A percentile compares a stretch with the other conserved stretches of the same genome.
Evolutionary conservation across 1,140 invertebrate species (phyloP).

Genomic region (Brachionus angularis): DNA sequence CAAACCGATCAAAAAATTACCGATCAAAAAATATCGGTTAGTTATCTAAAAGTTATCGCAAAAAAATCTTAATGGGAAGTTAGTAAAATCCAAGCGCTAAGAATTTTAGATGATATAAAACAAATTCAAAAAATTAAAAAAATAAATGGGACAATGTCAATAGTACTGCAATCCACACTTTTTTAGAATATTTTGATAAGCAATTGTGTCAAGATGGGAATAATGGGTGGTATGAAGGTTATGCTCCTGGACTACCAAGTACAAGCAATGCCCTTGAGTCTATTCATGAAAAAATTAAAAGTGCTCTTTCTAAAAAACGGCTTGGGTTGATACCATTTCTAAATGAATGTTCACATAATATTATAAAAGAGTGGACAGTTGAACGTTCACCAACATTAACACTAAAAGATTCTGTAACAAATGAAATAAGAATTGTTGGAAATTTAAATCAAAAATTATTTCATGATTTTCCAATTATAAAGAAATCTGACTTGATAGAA

Average conservation of each 20-base stretch:
- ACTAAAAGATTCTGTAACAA: not conserved
- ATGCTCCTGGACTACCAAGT: slow-evolving; percentile 13
- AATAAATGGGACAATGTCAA: slow-evolving; percentile 2
- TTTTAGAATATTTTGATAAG: slow-evolving; percentile 18
- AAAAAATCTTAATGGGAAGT: too few species aligned
- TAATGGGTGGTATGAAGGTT: slow-evolving; percentile 21
- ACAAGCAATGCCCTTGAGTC: slow-evolving; percentile 13
- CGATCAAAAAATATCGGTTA: too few species aligned
- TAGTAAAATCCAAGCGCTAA: too few species aligned
- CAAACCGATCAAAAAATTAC: too few species aligned
- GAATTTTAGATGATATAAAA: too few species aligned
- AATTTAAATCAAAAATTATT: slow-evolving; percentile 33
- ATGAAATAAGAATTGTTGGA: not conserved
- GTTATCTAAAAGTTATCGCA: too few species aligned
- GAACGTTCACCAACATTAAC: slow-evolving; percentile 10
- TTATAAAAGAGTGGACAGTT: slow-evolving; percentile 6
- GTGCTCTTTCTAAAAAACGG: not conserved
- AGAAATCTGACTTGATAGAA: not conserved
- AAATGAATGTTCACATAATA: slow-evolving; percentile 20
- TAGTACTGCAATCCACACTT: slow-evolving; percentile 3
- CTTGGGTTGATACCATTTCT: slow-evolving; percentile 22
- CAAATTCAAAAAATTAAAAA: too few species aligned
- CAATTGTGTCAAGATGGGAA: slow-evolving; percentile 13
- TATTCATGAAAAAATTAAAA: slow-evolving; percentile 4
- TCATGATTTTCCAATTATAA: slow-evolving; percentile 13